phyloP scores from a whole-genome alignment of 2,113 vertebrate genomes.

The Megalops atlanticus region DNA sequence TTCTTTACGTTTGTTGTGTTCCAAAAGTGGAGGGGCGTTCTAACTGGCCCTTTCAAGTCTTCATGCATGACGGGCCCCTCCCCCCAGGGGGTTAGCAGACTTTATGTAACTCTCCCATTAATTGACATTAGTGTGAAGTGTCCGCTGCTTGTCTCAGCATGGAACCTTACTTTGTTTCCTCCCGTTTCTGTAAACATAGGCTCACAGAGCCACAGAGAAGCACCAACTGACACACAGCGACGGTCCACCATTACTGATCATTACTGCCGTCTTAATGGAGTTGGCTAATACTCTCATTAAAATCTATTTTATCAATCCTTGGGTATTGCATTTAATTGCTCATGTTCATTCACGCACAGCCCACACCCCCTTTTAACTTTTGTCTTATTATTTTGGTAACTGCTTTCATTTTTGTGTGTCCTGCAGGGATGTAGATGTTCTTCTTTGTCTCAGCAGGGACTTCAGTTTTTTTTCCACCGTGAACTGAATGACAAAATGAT shows the following conservation, averaged over 20 bases:
- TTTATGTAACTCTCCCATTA: conserved; percentile 29
- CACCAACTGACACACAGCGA: not conserved
- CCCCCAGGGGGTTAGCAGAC: conserved; percentile 3
- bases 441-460: not conserved
- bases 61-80: conserved; percentile 23
- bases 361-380: not conserved
- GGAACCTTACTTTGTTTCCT: not conserved
- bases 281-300: not conserved
- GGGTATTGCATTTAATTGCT: not conserved
- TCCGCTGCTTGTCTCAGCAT: not conserved
- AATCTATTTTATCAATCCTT: not conserved
- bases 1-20: conserved; percentile 7
- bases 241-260: not conserved
- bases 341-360: not conserved
- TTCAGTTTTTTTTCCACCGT: not conserved
- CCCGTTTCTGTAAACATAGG: not conserved
- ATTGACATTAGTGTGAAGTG: conserved; percentile 32
- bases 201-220: not conserved
- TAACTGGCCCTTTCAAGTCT: conserved; percentile 26
- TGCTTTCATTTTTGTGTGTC: not conserved
- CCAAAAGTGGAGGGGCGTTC: not conserved
- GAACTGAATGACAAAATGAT: not conserved
- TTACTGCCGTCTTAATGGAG: not conserved
- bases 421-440: not conserved
- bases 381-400: too few relatives aligned